phyloP scores from a whole-genome alignment of 2,797 vertebrate genomes.

The Morelia viridis region DNA sequence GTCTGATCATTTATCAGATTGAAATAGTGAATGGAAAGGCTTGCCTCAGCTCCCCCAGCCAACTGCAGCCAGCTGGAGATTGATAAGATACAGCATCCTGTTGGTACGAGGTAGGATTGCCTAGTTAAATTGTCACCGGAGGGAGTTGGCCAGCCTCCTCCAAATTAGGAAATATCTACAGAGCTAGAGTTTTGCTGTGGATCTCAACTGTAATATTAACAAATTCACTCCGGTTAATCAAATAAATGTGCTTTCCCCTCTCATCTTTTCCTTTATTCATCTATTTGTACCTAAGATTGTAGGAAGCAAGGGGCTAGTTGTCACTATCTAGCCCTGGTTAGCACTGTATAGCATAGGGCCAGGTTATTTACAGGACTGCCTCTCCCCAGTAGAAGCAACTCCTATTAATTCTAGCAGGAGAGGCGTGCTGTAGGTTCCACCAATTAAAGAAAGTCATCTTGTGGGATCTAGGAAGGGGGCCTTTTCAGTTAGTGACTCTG shows the following conservation, averaged over 20 bases:
- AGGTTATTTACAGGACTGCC: not conserved
- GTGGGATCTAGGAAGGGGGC: not conserved
- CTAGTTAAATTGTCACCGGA: not conserved
- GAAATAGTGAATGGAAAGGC: not conserved
- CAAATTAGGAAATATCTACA: not conserved
- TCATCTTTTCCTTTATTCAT: not conserved
- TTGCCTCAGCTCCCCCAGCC: not conserved
- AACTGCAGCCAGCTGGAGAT: not conserved
- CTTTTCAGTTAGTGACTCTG: not conserved
- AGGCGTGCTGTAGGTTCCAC: not conserved
- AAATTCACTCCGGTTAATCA: not conserved
- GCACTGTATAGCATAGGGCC: not conserved
- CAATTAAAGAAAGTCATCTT: not conserved
- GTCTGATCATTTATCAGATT: not conserved
- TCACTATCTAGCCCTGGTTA: not conserved
- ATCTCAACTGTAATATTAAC: not conserved
- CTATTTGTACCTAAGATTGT: not conserved
- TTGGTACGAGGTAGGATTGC: not conserved
- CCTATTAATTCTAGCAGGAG: not conserved
- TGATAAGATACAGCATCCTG: not conserved
- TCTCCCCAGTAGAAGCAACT: not conserved
- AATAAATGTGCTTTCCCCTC: not conserved
- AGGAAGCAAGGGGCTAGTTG: not conserved
- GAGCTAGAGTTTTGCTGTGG: not conserved
- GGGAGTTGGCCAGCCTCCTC: not conserved